These are phyloP conservation scores for Aquatica leii DNA, from an alignment of 2,888 invertebrate genomes.

Conservation along the genomic window DNA sequence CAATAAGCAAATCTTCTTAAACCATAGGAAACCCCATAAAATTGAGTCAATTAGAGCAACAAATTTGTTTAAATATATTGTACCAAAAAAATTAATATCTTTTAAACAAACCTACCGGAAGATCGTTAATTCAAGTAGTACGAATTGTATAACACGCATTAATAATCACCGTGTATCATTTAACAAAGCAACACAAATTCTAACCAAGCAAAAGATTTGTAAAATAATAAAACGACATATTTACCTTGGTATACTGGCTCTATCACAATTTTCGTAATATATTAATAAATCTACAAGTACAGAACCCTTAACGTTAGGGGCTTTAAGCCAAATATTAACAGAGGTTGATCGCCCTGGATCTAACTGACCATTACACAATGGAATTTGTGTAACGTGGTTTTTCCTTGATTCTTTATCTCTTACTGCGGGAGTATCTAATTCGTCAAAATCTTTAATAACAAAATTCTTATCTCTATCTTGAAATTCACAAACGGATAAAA, in stretches of 20 bases:
- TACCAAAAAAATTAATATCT: too few relatives aligned
- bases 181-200: too few relatives aligned
- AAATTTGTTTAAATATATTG: too few relatives aligned
- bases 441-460: constrained; percentile 34
- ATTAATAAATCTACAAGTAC: constrained; percentile 74
- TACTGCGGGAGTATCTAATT: constrained; percentile 49
- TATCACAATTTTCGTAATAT: constrained; percentile 70
- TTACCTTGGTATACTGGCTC: constrained; percentile 54
- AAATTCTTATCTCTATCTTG: constrained; percentile 24
- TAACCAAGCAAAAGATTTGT: too few relatives aligned
- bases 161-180: too few relatives aligned
- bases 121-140: too few relatives aligned
- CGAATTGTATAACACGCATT: too few relatives aligned
- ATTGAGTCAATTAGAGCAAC: too few relatives aligned
- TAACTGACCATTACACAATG: constrained; percentile 61
- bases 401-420: constrained; percentile 57
- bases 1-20: too few relatives aligned
- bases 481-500: constrained; percentile 59
- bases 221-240: not conserved
- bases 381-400: constrained; percentile 60
- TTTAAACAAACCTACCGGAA: too few relatives aligned
- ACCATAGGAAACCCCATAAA: too few relatives aligned
- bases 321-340: constrained; percentile 73
- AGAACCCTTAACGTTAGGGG: constrained; percentile 70
- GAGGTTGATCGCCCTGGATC: constrained; percentile 62